Conservation (phyloP, 1,140 invertebrate genomes). For the Aphelenchoides besseyi region DNA sequence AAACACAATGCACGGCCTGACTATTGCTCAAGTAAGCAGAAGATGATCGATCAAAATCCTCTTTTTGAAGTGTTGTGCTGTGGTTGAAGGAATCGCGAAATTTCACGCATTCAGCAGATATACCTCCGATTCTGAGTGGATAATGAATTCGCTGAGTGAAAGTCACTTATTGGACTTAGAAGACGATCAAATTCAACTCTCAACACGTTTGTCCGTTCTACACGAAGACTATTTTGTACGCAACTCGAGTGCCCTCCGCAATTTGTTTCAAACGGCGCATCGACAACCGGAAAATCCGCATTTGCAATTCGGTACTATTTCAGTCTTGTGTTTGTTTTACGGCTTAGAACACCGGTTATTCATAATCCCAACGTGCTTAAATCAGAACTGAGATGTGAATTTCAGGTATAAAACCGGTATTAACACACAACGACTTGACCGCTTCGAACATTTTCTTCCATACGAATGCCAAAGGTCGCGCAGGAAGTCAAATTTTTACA, state of each 20-base stretch:
- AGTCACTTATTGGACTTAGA: neutral
- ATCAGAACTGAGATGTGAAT: neutral
- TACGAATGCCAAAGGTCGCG: neutral
- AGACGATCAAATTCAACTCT: constrained; percentile 11
- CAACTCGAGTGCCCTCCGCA: neutral
- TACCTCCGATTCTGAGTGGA: constrained; percentile 1
- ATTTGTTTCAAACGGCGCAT: neutral
- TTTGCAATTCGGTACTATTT: neutral
- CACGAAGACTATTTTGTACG: constrained; percentile 12
- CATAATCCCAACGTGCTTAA: neutral
- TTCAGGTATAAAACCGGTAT: constrained; percentile 19
- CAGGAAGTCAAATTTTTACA: neutral
- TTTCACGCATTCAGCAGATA: constrained; percentile 17
- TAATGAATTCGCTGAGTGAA: constrained; percentile 5
- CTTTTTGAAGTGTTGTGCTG: constrained; percentile 4
- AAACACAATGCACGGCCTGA: neutral
- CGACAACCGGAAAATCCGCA: constrained; percentile 7
- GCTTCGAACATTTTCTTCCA: constrained; percentile 11
- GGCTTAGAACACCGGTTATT: too few species aligned
- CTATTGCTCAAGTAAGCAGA: neutral
- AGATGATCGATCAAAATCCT: neutral
- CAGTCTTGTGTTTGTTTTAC: neutral
- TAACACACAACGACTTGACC: neutral
- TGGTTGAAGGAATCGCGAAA: constrained; percentile 12
- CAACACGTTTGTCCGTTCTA: neutral